Evolutionary conservation across 2,797 vertebrate species (phyloP), one percentile per base, ranked within the genome.

Genomic region (Onychomys arenicola): DNA sequence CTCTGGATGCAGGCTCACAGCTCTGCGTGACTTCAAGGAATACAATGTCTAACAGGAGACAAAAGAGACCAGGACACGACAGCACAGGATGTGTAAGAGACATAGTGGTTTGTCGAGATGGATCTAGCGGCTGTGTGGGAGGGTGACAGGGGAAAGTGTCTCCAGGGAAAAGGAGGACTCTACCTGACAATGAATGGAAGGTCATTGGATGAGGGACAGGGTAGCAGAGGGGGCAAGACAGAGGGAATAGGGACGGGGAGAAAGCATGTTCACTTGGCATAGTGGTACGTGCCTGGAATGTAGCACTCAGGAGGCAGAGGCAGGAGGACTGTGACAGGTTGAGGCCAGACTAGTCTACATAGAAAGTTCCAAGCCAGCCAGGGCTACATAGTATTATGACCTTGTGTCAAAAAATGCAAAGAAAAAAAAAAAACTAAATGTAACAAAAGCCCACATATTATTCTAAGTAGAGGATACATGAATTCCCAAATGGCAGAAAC

Each of bases 11-110:
- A 81, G 34, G 25, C 49, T 93, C 32, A 76, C 46, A 57, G 37
- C 84, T 8, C 77, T 17, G 21, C 32, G 25, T 69, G 71, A 43
- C 43, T 91, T 93, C 57, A 57, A 95, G 73, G n/a, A 80, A 14
- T 78, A 13, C 49, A 46, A 57, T 73, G 73, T 82, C 59, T 77
- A 73, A 40, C 23, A 69, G 55, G 87, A 86, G 65, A 90, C 34
- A 59, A 69, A 63, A 55, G 34, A 77, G 83, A 75, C 43, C 34
- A 75, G 43, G 46, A 69, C 52, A 5, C 59, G 55, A 78, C 9
- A 29, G 32, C 46, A 86, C 75, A 93, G 76, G 88, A 87, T 86
- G 61, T 59, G 4, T 78, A 49, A 93, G 80, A 83, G 90, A 93
- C 46, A n/a, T 1, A 1, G 61, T 71, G 61, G 14, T 86, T 82